Evolutionary conservation across 2,797 vertebrate genomes (phyloP), one percentile per base, ranked within the genome.

Genomic region (Chloroceryle amazona): DNA sequence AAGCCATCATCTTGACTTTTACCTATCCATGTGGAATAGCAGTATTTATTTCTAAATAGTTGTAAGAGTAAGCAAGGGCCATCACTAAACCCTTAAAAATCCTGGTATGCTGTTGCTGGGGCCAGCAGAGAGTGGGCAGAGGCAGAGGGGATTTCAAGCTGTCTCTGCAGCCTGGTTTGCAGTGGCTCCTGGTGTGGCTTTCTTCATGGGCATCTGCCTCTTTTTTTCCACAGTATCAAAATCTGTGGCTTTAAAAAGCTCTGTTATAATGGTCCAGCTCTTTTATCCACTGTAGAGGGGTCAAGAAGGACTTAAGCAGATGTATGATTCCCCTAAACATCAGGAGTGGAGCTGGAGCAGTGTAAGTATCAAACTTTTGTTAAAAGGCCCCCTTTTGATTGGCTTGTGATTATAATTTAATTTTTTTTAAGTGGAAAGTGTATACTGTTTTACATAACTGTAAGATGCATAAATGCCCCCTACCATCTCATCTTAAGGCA

Each of bases 11-110:
- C 54, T 67, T 65, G n/a, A 84, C 17, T 84, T 66, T 68, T 72
- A 33, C 29, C 46, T 25, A 65, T 42, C 41, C 15, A 9, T 26
- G 28, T 70, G 33, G 49, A 66, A 86, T 29, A 5, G 51, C 65
- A 72, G 4, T 68, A 58, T 90, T 87, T 82, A n/a, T 90, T 94
- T 91, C 57, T 67, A 51, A 90, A 62, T 63, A 86, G 62, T 74
- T 86, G 10, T 39, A 75, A 83, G 35, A 58, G 23, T 67, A 60
- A 67, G 13, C 28, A 75, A 89, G n/a, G 15, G 60, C 16, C 54
- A 65, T 21, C 42, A 63, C 21, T 31, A 82, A 81, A 44, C 11
- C 35, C 39, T 76, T 73, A 46, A 86, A 70, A 81, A 57, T 52
- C 55, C 28, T 52, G 54, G 9, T 37, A 9, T 66, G 28, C 9